Conservation (phyloP, 2,113 vertebrate species). For the Hoplias malabaricus region DNA sequence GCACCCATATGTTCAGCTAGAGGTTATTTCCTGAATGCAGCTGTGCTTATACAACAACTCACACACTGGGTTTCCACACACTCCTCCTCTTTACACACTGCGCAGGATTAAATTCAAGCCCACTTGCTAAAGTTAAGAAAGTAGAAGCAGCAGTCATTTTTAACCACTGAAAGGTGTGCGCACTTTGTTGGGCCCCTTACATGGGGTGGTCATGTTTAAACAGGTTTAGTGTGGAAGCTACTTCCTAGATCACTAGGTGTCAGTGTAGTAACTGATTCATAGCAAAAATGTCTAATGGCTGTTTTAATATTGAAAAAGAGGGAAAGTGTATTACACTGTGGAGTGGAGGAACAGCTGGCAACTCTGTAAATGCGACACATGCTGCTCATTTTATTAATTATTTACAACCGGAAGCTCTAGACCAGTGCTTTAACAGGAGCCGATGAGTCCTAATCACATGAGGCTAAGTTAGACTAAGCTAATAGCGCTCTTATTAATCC, state of each 20-base stretch:
- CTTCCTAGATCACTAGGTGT: too few relatives aligned
- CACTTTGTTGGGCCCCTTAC: too few relatives aligned
- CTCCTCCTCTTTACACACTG: neutral
- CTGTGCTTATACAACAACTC: slow-evolving; percentile 13
- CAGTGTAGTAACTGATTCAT: too few relatives aligned
- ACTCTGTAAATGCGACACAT: neutral
- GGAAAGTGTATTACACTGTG: neutral
- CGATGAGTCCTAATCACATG: slow-evolving; percentile 29
- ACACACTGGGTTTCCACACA: neutral
- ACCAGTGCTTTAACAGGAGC: neutral
- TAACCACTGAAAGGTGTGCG: too few relatives aligned
- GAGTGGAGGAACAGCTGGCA: neutral
- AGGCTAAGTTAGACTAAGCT: neutral
- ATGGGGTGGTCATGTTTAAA: too few relatives aligned
- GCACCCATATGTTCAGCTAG: slow-evolving; percentile 19
- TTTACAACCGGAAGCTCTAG: slow-evolving; percentile 15
- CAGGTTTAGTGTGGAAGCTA: too few relatives aligned
- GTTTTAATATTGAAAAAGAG: neutral
- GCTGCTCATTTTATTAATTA: slow-evolving; percentile 16
- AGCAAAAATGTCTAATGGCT: too few relatives aligned
- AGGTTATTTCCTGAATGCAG: slow-evolving; percentile 16
- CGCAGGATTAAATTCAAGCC: neutral
- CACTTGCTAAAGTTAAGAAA: neutral
- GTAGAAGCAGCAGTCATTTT: too few relatives aligned
- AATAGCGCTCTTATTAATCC: neutral